A percentile compares a stretch with the other conserved stretches of the same genome.
Conservation (phyloP, 2,113 vertebrate genomes). For the Coryphaenoides rupestris region DNA sequence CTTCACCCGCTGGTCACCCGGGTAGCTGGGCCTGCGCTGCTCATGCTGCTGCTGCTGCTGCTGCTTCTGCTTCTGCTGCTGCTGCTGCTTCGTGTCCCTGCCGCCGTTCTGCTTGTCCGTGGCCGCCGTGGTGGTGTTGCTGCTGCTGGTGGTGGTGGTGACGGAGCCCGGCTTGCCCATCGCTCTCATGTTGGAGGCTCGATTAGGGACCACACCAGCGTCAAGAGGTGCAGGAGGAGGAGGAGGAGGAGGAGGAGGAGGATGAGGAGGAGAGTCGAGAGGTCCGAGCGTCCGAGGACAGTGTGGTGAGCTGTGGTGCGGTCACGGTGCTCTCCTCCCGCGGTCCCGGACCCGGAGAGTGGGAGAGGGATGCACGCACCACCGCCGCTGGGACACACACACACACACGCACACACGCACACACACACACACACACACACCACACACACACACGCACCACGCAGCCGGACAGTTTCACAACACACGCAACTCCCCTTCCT, state of each 20-base stretch:
- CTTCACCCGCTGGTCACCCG: conserved; percentile 74
- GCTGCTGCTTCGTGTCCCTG: conserved; percentile 55
- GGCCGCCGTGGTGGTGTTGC: conserved; percentile 31
- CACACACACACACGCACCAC: too few species aligned
- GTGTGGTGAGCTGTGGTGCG: too few species aligned
- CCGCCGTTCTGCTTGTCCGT: conserved; percentile 58
- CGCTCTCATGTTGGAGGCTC: conserved; percentile 56
- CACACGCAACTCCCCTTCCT: background rate
- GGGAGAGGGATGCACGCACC: too few species aligned
- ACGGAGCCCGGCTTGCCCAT: conserved; percentile 29
- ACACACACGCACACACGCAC: too few species aligned
- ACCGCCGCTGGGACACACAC: too few species aligned
- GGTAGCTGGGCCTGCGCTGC: conserved; percentile 75
- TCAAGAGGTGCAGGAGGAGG: conserved; percentile 24
- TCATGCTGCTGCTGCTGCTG: conserved; percentile 60
- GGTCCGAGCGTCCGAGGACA: too few species aligned
- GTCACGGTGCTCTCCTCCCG: too few species aligned
- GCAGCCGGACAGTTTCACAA: too few species aligned
- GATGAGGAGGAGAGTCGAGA: too few species aligned
- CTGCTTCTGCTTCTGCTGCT: conserved; percentile 54
- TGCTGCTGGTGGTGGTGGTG: background rate
- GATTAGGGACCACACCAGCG: background rate
- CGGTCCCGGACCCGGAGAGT: too few species aligned
- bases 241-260: too few species aligned
- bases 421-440: too few species aligned